Percentiles rank a stretch among this genome's conserved stretches.
These are phyloP conservation scores for Cryptophagus acutangulus DNA, from an alignment of 2,888 invertebrate genomes.

Conservation along the genomic window DNA sequence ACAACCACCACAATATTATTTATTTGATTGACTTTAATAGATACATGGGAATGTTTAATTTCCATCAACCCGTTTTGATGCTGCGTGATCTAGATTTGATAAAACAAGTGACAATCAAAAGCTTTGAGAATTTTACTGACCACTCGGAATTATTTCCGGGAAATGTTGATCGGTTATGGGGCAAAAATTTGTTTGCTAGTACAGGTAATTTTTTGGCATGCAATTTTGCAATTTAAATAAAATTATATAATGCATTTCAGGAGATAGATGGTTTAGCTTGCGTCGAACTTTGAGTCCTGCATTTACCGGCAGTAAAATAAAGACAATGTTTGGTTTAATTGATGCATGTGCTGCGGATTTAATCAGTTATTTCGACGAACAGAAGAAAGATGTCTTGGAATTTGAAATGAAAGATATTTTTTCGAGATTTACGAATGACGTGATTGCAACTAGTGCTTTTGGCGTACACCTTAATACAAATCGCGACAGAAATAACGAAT, in stretches of 20 bases:
- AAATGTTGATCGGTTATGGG: conserved; percentile 49
- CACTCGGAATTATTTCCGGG: conserved; percentile 30
- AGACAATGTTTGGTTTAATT: conserved; percentile 37
- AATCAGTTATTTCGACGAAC: conserved; percentile 19
- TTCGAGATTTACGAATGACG: conserved; percentile 49
- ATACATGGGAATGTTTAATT: conserved; percentile 27
- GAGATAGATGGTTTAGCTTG: conserved; percentile 43
- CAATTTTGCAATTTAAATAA: not conserved
- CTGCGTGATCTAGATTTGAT: conserved; percentile 54
- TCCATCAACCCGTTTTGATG: conserved; percentile 46
- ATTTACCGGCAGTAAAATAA: conserved; percentile 34
- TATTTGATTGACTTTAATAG: too few species aligned
- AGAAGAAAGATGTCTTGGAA: not conserved
- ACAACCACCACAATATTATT: not conserved
- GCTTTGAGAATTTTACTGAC: conserved; percentile 56
- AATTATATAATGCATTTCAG: conserved; percentile 18
- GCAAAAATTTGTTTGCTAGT: conserved; percentile 38
- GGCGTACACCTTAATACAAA: too few species aligned
- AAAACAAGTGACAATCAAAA: conserved; percentile 53
- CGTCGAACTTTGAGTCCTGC: conserved; percentile 42
- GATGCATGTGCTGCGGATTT: conserved; percentile 23
- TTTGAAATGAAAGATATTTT: conserved; percentile 46
- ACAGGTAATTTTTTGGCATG: conserved; percentile 20
- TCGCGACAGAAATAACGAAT: too few species aligned
- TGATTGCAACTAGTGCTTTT: conserved; percentile 55